phyloP scores from a whole-genome alignment of 2,113 vertebrate species.

The Xiphophorus couchianus region DNA sequence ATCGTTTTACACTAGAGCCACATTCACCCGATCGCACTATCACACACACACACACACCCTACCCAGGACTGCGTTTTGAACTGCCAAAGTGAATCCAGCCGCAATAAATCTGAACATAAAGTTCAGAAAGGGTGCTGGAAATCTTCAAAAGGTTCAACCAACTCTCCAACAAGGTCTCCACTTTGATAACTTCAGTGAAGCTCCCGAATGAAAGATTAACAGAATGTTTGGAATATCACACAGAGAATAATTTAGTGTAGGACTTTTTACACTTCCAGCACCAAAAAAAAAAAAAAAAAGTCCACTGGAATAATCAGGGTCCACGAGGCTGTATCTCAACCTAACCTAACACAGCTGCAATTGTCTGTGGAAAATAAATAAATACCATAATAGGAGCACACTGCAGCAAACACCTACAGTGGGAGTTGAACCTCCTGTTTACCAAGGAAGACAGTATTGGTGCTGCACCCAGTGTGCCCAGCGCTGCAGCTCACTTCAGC shows the following conservation, averaged over 20 bases:
- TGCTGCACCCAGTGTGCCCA: constrained; percentile 34
- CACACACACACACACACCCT: neutral
- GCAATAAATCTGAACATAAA: constrained; percentile 11
- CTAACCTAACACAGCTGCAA: neutral
- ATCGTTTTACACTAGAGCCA: neutral
- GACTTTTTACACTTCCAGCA: constrained; percentile 4
- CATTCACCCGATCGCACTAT: neutral
- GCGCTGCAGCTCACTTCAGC: neutral
- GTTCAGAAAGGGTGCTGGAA: neutral
- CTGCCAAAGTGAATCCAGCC: neutral
- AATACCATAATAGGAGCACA: constrained; percentile 32
- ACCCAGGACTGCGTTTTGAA: constrained; percentile 10
- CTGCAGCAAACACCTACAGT: constrained; percentile 58
- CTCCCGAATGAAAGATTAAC: constrained; percentile 16
- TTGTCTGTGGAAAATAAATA: neutral
- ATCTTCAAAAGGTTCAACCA: constrained; percentile 21
- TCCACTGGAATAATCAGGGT: constrained; percentile 13
- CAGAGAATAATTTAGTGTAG: constrained; percentile 62
- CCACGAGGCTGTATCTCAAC: neutral
- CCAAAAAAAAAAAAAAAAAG: neutral
- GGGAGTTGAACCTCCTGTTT: constrained; percentile 61
- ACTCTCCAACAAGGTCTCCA: constrained; percentile 20
- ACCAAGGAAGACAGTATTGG: constrained; percentile 55
- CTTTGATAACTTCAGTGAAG: constrained; percentile 12
- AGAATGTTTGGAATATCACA: constrained; percentile 44